These are phyloP conservation scores for Ctenochaetus hawaiiensis DNA, from an alignment of 2,797 vertebrate species.

Conservation along the genomic window DNA sequence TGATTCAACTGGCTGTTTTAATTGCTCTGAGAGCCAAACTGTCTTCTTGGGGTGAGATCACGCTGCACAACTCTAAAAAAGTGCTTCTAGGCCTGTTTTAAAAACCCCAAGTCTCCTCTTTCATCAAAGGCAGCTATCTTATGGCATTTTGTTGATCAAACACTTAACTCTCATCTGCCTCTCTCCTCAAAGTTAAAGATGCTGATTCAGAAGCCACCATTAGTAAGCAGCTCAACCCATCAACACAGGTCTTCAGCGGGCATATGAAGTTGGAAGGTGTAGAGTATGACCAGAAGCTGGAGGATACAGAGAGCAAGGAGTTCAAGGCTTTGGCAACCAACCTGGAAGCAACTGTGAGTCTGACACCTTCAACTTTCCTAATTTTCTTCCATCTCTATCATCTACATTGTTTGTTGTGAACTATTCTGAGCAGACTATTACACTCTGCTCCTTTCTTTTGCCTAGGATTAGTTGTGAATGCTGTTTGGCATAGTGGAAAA, in stretches of 20 bases:
- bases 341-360: conserved; percentile 80
- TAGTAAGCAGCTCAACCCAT: neutral
- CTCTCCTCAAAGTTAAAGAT: conserved; percentile 70
- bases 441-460: conserved; percentile 5
- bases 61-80: conserved; percentile 39
- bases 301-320: conserved; percentile 68
- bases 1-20: conserved; percentile 63
- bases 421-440: conserved; percentile 40
- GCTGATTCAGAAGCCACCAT: neutral
- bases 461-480: conserved; percentile 41
- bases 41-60: conserved; percentile 46
- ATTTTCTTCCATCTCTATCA: conserved; percentile 21
- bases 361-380: neutral
- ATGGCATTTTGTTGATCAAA: conserved; percentile 51
- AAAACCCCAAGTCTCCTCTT: conserved; percentile 44
- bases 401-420: conserved; percentile 37
- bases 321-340: conserved; percentile 65
- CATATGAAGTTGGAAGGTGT: conserved; percentile 70
- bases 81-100: conserved; percentile 46
- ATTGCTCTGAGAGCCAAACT: conserved; percentile 63
- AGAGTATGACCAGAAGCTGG: conserved; percentile 68
- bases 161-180: conserved; percentile 40
- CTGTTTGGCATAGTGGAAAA: conserved; percentile 40
- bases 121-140: conserved; percentile 55
- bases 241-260: conserved; percentile 80